These are phyloP conservation scores for Nycticebus coucang DNA, from an alignment of 2,113 vertebrate species.

Conservation along the genomic window DNA sequence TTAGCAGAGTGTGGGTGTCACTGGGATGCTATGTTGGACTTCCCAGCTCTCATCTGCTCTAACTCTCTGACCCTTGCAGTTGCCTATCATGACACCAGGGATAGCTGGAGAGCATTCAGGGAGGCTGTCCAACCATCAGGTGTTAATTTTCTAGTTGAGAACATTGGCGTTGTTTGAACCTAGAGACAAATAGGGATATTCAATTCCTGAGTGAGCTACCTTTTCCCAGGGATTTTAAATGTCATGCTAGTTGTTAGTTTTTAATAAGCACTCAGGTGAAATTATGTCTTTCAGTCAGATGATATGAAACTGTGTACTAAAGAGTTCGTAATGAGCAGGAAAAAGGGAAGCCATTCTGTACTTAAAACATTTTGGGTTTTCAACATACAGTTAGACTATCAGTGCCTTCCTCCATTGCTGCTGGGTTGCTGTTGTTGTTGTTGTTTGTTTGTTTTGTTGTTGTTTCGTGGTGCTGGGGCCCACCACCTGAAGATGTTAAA, in stretches of 20 bases:
- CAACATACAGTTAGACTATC: neutral
- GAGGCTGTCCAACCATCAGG: neutral
- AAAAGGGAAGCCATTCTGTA: neutral
- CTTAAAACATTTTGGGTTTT: neutral
- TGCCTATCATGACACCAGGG: neutral
- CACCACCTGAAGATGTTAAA: neutral
- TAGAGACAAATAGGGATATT: neutral
- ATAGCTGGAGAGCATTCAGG: neutral
- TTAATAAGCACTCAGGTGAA: neutral
- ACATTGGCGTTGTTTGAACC: neutral
- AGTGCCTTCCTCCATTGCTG: neutral
- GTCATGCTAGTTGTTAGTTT: neutral
- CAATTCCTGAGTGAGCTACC: neutral
- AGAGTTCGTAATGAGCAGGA: neutral
- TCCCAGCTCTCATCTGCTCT: neutral
- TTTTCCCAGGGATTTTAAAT: neutral
- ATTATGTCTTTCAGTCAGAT: neutral
- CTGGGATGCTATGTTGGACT: neutral
- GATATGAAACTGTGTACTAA: neutral
- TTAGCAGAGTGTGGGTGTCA: neutral
- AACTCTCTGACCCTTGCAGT: neutral
- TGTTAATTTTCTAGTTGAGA: conserved; percentile 40
- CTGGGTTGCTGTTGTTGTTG: neutral
- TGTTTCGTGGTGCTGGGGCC: neutral
- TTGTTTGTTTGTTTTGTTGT: neutral